Conservation (phyloP, 2,888 invertebrate species). For the Dastarcus helophoroides region DNA sequence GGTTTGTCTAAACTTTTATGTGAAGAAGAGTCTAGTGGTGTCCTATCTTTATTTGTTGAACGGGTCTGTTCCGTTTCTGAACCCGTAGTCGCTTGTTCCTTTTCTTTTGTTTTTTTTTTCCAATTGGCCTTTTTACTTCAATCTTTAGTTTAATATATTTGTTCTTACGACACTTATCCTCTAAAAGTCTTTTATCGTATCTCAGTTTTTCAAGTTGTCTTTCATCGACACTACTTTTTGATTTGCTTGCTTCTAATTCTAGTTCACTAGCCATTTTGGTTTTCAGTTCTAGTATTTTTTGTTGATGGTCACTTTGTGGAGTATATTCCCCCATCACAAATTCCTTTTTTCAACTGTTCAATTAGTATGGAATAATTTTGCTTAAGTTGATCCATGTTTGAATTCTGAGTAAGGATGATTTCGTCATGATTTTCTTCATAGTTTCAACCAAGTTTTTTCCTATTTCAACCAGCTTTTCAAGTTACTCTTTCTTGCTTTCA, state of each 20-base stretch:
- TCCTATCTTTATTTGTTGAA: slow-evolving; percentile 46
- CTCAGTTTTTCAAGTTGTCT: slow-evolving; percentile 54
- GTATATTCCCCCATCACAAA: slow-evolving; percentile 36
- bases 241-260: slow-evolving; percentile 14
- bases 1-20: slow-evolving; percentile 25
- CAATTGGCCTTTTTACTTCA: slow-evolving; percentile 66
- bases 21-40: slow-evolving; percentile 20
- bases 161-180: slow-evolving; percentile 71
- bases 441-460: slow-evolving; percentile 42
- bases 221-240: slow-evolving; percentile 23
- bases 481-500: slow-evolving; percentile 29
- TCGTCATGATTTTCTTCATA: slow-evolving; percentile 36
- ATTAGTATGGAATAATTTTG: slow-evolving; percentile 49
- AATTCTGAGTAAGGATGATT: slow-evolving; percentile 44
- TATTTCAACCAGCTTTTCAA: slow-evolving; percentile 43
- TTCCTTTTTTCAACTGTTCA: slow-evolving; percentile 49
- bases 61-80: slow-evolving; percentile 72
- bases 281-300: slow-evolving; percentile 51
- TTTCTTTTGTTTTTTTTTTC: slow-evolving; percentile 57
- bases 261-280: slow-evolving; percentile 46
- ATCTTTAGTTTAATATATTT: slow-evolving; percentile 71
- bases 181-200: slow-evolving; percentile 57
- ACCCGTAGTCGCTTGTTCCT: slow-evolving; percentile 50
- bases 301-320: slow-evolving; percentile 56
- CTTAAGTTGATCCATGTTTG: slow-evolving; percentile 42